A percentile compares a stretch with the other conserved stretches of the same genome.
Conservation (phyloP, 2,888 invertebrate genomes). For the Andrena marginata region DNA sequence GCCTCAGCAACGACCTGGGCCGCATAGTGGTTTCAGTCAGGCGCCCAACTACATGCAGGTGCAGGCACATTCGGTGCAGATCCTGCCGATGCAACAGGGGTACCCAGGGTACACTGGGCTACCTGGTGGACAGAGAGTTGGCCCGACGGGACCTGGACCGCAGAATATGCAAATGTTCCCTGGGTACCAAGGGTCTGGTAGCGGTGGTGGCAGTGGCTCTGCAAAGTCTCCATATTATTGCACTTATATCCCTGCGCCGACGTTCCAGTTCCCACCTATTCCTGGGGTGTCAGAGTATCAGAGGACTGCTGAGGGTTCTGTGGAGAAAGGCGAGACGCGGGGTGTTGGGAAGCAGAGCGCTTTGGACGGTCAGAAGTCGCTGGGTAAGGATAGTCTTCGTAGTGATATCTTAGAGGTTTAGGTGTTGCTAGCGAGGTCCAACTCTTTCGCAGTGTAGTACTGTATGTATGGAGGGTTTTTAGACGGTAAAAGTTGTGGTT, state of each 20-base stretch:
- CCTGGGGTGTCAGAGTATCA: constrained; percentile 71
- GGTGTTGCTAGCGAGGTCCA: background rate
- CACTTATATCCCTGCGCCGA: constrained; percentile 74
- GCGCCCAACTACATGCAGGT: constrained; percentile 54
- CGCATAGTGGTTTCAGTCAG: constrained; percentile 22
- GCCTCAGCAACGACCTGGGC: constrained; percentile 23
- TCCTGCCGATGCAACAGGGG: constrained; percentile 22
- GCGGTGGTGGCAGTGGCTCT: background rate
- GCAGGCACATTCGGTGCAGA: constrained; percentile 55
- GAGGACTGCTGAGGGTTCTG: constrained; percentile 25
- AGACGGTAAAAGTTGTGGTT: too few relatives aligned
- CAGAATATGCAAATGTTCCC: constrained; percentile 36
- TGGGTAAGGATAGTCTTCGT: background rate
- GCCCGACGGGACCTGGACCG: constrained; percentile 56
- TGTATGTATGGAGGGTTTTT: too few relatives aligned
- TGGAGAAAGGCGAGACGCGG: background rate
- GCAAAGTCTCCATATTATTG: constrained; percentile 72
- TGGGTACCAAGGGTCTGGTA: constrained; percentile 22
- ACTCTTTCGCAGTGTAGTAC: too few relatives aligned
- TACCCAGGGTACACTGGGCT: background rate
- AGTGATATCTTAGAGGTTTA: background rate
- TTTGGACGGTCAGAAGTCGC: background rate
- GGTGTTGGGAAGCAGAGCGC: too few relatives aligned
- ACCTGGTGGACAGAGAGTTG: constrained; percentile 16
- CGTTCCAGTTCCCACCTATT: constrained; percentile 72